Percentiles rank a stretch among this genome's conserved stretches.
phyloP scores from a whole-genome alignment of 2,797 vertebrate genomes.

The Acanthiza pusilla region DNA sequence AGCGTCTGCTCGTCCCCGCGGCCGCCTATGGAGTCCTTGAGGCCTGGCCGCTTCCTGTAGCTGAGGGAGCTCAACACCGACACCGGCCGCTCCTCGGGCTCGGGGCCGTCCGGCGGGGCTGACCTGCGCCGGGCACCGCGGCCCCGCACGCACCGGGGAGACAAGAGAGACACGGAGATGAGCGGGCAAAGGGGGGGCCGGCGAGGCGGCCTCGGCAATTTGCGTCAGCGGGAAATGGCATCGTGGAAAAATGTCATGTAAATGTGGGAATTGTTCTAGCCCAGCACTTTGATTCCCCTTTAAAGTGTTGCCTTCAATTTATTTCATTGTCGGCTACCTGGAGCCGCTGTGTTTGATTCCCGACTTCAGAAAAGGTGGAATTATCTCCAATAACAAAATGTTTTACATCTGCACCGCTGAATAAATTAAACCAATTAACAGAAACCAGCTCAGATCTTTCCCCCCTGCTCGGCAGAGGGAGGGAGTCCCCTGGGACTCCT shows the following conservation, averaged over 20 bases:
- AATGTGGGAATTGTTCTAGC: slow-evolving; percentile 71
- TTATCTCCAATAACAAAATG: slow-evolving; percentile 72
- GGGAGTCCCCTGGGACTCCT: neutral
- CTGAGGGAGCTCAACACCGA: slow-evolving; percentile 91
- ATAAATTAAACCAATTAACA: slow-evolving; percentile 75
- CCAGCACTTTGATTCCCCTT: slow-evolving; percentile 59
- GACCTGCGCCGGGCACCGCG: slow-evolving; percentile 53
- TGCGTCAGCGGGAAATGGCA: slow-evolving; percentile 64
- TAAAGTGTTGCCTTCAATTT: slow-evolving; percentile 71
- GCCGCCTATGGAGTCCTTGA: slow-evolving; percentile 89
- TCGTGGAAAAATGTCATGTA: slow-evolving; percentile 64
- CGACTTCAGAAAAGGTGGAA: slow-evolving; percentile 44
- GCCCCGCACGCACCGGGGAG: neutral
- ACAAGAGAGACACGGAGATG: neutral
- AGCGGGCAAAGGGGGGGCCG: neutral
- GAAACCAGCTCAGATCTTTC: slow-evolving; percentile 24
- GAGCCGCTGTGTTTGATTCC: slow-evolving; percentile 49
- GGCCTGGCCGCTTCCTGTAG: slow-evolving; percentile 85
- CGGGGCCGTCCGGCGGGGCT: slow-evolving; percentile 79
- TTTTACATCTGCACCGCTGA: slow-evolving; percentile 52
- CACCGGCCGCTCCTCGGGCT: slow-evolving; percentile 79
- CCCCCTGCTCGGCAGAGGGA: neutral
- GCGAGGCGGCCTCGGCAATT: slow-evolving; percentile 58
- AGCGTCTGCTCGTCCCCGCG: slow-evolving; percentile 83
- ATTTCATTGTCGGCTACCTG: slow-evolving; percentile 75